Conservation (phyloP, 2,888 invertebrate species). For the Clunio marinus region DNA sequence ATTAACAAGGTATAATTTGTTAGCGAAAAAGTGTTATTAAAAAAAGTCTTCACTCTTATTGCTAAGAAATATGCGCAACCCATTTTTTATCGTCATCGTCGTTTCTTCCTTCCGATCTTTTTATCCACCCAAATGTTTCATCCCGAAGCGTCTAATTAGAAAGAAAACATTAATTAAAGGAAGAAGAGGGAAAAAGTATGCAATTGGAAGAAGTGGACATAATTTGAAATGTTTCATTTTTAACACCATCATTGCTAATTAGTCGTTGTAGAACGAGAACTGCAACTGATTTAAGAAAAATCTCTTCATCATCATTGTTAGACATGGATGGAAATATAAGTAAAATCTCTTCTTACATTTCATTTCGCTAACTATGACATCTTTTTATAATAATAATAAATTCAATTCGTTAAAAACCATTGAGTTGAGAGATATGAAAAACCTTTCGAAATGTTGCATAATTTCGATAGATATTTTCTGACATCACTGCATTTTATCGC, state of each 20-base stretch:
- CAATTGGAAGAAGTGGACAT: background rate
- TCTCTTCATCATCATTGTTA: too few relatives aligned
- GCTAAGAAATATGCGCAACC: conserved; percentile 6
- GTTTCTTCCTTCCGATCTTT: background rate
- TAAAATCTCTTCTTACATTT: too few relatives aligned
- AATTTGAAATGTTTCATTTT: conserved; percentile 29
- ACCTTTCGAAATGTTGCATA: background rate
- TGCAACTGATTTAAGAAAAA: too few relatives aligned
- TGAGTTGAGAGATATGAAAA: background rate
- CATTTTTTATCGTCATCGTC: conserved; percentile 28
- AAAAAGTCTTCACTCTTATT: conserved; percentile 5
- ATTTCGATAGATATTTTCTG: conserved; percentile 13
- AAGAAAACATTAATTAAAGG: conserved; percentile 34
- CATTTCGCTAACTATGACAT: background rate
- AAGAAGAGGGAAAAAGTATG: conserved; percentile 16
- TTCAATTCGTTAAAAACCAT: background rate
- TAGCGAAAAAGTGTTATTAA: conserved; percentile 37
- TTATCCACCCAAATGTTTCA: conserved; percentile 10
- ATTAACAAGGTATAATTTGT: conserved; percentile 39
- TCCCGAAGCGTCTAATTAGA: conserved; percentile 34
- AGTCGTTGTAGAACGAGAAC: conserved; percentile 15
- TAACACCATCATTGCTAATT: conserved; percentile 19
- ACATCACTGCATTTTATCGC: conserved; percentile 19
- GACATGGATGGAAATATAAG: too few relatives aligned
- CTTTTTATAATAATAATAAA: background rate